Conservation (phyloP, 37 sponge, comb jelly and placozoan species). For the Halisarca cf. caerulea region DNA sequence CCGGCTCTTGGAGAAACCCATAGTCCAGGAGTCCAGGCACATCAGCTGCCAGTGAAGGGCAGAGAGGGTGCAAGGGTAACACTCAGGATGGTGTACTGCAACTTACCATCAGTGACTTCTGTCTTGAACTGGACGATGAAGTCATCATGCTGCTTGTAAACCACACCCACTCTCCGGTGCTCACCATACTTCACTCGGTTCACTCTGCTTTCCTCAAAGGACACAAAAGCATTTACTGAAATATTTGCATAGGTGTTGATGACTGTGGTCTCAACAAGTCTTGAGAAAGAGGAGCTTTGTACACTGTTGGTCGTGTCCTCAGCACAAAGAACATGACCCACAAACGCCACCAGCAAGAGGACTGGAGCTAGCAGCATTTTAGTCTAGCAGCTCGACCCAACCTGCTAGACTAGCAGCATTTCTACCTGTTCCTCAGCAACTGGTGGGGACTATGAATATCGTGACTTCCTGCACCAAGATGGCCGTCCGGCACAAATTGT, state of each 20-base stretch:
- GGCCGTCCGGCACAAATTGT: neutral
- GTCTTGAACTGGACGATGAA: conserved; percentile 38
- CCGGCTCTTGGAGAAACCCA: conserved; percentile 30
- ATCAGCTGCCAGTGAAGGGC: conserved; percentile 22
- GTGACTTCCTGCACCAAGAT: conserved; percentile 11
- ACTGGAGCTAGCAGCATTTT: no score
- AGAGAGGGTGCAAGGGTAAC: no score
- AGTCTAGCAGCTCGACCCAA: neutral
- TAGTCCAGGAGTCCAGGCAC: conserved; percentile 17
- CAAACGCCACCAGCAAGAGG: neutral
- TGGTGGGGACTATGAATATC: neutral
- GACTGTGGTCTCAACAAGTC: conserved; percentile 11
- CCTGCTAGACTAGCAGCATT: neutral
- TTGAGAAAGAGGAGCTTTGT: neutral
- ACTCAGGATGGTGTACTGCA: neutral
- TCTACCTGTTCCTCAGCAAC: conserved; percentile 9
- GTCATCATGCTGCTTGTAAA: conserved; percentile 23
- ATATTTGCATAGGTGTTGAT: conserved; percentile 34
- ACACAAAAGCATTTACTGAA: conserved; percentile 41
- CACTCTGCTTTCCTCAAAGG: conserved; percentile 37
- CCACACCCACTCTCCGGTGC: neutral
- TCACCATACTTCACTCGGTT: conserved; percentile 38
- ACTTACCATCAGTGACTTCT: conserved; percentile 33
- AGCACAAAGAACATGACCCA: neutral
- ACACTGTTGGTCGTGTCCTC: neutral